phyloP scores from a whole-genome alignment of 2,113 vertebrate species.

The Rhinopomastus cyanomelas region DNA sequence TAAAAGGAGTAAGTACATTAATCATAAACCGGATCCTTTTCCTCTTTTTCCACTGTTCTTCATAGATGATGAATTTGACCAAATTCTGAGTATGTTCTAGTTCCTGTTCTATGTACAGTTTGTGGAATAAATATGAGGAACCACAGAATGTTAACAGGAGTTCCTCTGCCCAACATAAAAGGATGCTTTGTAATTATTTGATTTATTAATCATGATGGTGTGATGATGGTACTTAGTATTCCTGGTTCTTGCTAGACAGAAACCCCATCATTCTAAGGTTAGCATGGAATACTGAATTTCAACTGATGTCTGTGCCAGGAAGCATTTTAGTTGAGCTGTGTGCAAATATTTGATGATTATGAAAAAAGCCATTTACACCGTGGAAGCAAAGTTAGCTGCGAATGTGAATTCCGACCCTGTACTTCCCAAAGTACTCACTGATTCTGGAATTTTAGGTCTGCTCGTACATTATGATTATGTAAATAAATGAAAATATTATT shows the following conservation, averaged over 20 bases:
- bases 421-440: background rate
- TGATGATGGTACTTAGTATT: background rate
- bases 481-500: background rate
- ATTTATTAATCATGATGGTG: background rate
- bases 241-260: background rate
- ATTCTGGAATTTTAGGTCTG: constrained; percentile 4
- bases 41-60: background rate
- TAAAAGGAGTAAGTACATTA: background rate
- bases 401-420: background rate
- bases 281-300: background rate
- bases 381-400: constrained; percentile 15
- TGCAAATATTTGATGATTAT: constrained; percentile 21
- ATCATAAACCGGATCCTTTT: background rate
- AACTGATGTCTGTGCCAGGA: background rate
- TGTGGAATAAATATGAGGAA: background rate
- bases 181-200: background rate
- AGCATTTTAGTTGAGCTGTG: background rate
- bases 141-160: background rate
- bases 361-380: background rate
- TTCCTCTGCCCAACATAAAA: background rate
- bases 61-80: background rate
- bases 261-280: background rate
- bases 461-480: background rate
- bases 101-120: rapidly evolving
- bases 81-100: background rate